Evolutionary conservation across 2,113 vertebrate genomes (phyloP), one percentile per base, ranked within the genome.

Genomic region (Morone chrysops): DNA sequence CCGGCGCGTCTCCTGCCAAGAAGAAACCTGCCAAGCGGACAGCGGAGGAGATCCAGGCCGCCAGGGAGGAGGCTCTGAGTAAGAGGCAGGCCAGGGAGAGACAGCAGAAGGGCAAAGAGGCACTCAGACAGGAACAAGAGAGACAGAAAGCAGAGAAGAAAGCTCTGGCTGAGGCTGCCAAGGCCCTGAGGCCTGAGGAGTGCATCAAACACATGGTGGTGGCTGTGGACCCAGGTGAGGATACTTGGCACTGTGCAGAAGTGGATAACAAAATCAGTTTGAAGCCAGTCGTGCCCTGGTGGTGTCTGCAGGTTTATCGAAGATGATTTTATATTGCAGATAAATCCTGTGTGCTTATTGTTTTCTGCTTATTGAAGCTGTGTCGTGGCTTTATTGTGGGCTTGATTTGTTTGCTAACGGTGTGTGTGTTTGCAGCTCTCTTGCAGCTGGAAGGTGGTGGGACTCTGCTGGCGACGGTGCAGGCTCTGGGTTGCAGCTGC

Each of bases 361-460:
- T 51, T 4, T 14, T 8, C 0, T 74, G 63, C 43, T 36, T 57
- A 54, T 41, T 75, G 18, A 45, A 50, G 20, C 2, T 2, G 3
- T 20, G n/a, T 41, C 12, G 6, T 14, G 25, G 12, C 3, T 50
- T 62, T 6, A 36, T 14, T 36, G 54, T 47, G 51, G 51, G 40
- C 12, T 2, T 73, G 13, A 38, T 54, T 67, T 22, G 36, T 3
- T 41, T 12, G 11, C 9, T 36, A 5, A 31, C 4, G 43, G 41
- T 90, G 56, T 45, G 22, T 74, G 31, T 50, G 75, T 79, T 56
- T 62, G 43, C 89, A 99, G 98, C 79, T 76, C 94, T 99, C 2
- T 89, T 99, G 25, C 97, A 98, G 95, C 81, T 90, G 2, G 96
- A 97, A 80, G 96, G 96, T 60, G 97, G 97, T 0, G 95, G 94